Evolutionary conservation across 2,888 invertebrate genomes (phyloP), one percentile per base, ranked within the genome.

Genomic region (Danaus chrysippus): DNA sequence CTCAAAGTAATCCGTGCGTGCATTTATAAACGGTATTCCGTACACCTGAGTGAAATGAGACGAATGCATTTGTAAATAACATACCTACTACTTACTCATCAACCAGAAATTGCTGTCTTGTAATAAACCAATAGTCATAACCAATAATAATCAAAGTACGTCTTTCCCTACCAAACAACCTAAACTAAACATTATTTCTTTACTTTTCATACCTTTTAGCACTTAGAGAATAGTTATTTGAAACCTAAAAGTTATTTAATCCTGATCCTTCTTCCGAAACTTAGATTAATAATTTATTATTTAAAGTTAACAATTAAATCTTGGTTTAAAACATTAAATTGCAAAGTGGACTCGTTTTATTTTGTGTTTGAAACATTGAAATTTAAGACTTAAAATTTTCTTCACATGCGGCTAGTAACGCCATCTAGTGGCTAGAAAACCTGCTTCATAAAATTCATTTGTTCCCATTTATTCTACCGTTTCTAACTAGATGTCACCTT

Each of bases 1-100:
- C 63, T 66, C 59, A 65, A 60, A 65, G 60, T 65, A 65, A 65
- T 60, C 65, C 65, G 56, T 64, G 66, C 64, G 59, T 66, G 61
- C 63, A 66, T 64, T 66, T 64, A 66, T 63, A 66, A 66, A 64
- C 63, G 58, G 63, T 61, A 61, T 66, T 66, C 61, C 55, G 63
- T 64, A 64, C 61, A 66, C 63, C 63, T 66, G 61, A 62, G 63
- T 63, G 66, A 66, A 59, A 64, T 61, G 64, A 59, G 55, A 61
- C 63, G 59, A 55, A 59, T 59, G 59, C 59, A 63, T 34, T 56
- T 34, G 61, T 54, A 61, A 61, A 54, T 57, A 64, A 54, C 53
- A 19, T 57, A 58, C 42, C 49, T 11, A 49, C 49, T 10, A 49
- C 49, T 49, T 12, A 49, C 49, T 17, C 17, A 49, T 46, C 9